Evolutionary conservation across 2,797 vertebrate genomes (phyloP), one percentile per base, ranked within the genome.

Genomic region (Hylomyscus alleni): DNA sequence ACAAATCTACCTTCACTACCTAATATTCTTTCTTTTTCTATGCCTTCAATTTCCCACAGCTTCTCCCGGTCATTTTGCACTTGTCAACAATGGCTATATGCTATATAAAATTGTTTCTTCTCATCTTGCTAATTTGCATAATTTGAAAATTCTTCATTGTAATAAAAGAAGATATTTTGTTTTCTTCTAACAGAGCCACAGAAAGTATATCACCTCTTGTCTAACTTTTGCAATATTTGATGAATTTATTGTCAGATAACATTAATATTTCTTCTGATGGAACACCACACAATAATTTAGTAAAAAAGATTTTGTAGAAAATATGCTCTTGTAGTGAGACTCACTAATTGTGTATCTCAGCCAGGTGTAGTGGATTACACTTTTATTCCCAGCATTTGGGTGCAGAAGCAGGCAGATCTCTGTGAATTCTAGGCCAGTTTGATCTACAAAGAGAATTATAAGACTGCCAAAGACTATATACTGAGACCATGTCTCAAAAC

Each of bases 281-380:
- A 5, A 78, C 65, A 12, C 2, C 44, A 82, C 8, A 52, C 75
- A 54, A 11, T 17, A 83, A 76, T 91, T 93, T 44, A 77, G 12
- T 1, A 19, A 90, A 90, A 65, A 22, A 47, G 20, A 80, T 29
- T 29, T 44, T 90, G 15, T 37, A 5, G 83, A 12, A 93, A 77
- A 92, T 94, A 91, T 77, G 22, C 9, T 96, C 12, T 72, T 37
- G 12, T 83, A 54, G 26, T 75, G 17, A 83, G 62, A 91, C 17
- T 84, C 34, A 86, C 52, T 95, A 62, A 65, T 9, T 90, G 1
- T 52, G 26, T 72, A 54, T 84, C 44, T 87, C 24, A 50, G 1
- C 24, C 14, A 50, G 26, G 6, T 17, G 13, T 50, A 50, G n/a
- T 19, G 75, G 75, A 14, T 29, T 2, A 50, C 15, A 47, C 6